Conservation (phyloP, 2,888 invertebrate genomes). For the Phorcus lineatus region DNA sequence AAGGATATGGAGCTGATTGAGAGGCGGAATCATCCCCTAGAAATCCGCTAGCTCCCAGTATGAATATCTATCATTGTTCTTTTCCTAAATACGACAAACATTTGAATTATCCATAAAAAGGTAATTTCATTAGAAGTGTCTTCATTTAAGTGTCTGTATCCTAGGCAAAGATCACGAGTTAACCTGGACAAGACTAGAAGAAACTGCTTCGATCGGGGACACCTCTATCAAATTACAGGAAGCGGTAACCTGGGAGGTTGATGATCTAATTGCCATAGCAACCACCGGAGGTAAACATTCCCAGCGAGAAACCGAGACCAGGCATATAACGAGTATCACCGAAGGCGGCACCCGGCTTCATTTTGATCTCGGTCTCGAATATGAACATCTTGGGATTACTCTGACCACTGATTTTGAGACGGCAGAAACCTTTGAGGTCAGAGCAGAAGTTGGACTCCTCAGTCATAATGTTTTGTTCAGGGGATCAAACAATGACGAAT, state of each 20-base stretch:
- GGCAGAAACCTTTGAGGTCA: slow-evolving; percentile 47
- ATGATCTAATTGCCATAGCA: slow-evolving; percentile 71
- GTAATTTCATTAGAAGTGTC: neutral
- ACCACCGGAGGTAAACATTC: slow-evolving; percentile 65
- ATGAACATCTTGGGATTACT: slow-evolving; percentile 61
- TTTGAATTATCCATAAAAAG: no score
- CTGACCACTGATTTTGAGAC: slow-evolving; percentile 52
- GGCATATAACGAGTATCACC: slow-evolving; percentile 57
- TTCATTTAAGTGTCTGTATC: slow-evolving; percentile 7
- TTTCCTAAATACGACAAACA: no score
- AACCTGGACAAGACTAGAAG: slow-evolving; percentile 65
- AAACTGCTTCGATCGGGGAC: slow-evolving; percentile 59
- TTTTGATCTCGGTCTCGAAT: slow-evolving; percentile 51
- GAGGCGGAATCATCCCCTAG: no score
- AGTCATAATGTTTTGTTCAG: slow-evolving; percentile 68
- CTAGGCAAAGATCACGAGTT: slow-evolving; percentile 57
- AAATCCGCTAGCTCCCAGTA: no score
- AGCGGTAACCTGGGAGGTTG: slow-evolving; percentile 38
- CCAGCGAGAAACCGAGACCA: slow-evolving; percentile 67
- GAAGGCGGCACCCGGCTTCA: slow-evolving; percentile 62
- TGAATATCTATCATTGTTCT: no score
- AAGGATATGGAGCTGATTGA: no score
- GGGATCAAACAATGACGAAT: slow-evolving; percentile 63
- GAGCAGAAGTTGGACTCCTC: slow-evolving; percentile 72
- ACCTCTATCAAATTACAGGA: slow-evolving; percentile 50